Evolutionary conservation across 1,140 invertebrate genomes (phyloP), one percentile per base, ranked within the genome.

Genomic region (Dinothrombium tinctorium): DNA sequence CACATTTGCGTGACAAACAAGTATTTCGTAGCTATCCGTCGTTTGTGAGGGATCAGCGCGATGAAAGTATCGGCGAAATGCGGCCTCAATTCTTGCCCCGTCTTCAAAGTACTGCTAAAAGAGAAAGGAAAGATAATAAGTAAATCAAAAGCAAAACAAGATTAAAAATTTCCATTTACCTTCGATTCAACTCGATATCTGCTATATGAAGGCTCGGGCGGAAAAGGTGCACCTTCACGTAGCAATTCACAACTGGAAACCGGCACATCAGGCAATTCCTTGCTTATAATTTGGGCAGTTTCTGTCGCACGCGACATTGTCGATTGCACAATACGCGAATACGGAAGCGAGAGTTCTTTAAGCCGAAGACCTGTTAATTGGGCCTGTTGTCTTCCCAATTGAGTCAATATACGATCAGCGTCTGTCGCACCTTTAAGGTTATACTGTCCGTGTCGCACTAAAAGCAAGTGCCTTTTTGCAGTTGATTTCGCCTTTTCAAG

Each of bases 1-100:
- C 9, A 98, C 89, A 63, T 98, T 99, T 11, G 81, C 89, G 63
- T 99, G 92, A 48, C 89, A 96, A 4, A 98, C 86, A 33, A 96
- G 63, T 22, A 99, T 56, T 35, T 92, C 92, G 57, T 81, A 89
- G 5, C 71, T 71, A 56, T 95, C 84, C 25, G 61, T 53, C 35
- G 71, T 65, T 60, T 98, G 84, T 4, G 64, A 59, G 2, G 73
- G 67, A 37, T 69, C 61, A 15, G 92, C 89, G 41, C 94, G 65
- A 60, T 96, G 72, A 57, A 99, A 80, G 60, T 92, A 87, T 50
- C 77, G 74, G 35, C 87, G 63, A 60, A 95, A 99, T 5, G 76
- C 92, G 4, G 86, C 82, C 63, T 99, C 92, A 50, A 99, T 98
- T 46, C 92, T 65, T 0, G 84, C 73, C n/a, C 87, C 80, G 59